These are phyloP conservation scores for Tetrapedia diversipes DNA, from an alignment of 2,888 invertebrate genomes.

Conservation along the genomic window DNA sequence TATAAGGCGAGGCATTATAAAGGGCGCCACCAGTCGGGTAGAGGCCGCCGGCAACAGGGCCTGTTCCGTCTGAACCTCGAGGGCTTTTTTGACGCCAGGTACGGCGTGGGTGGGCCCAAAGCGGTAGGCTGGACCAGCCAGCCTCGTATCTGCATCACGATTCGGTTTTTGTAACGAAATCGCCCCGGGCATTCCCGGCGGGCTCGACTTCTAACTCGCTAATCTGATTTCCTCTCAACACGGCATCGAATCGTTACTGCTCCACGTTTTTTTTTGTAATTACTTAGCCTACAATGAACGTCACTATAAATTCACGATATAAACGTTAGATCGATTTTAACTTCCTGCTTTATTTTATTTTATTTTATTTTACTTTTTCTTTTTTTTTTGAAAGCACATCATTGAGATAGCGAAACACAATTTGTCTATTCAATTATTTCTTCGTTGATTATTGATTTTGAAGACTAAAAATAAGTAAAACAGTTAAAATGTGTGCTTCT, in stretches of 20 bases:
- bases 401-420: too few relatives aligned
- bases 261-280: neutral
- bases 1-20: constrained; percentile 16
- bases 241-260: neutral
- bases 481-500: too few relatives aligned
- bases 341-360: too few relatives aligned
- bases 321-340: neutral
- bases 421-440: too few relatives aligned
- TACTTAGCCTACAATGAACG: neutral
- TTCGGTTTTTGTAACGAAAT: constrained; percentile 60
- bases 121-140: constrained; percentile 72
- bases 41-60: constrained; percentile 27
- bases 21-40: constrained; percentile 78
- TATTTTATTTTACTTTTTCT: too few relatives aligned
- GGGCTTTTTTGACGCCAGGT: constrained; percentile 69
- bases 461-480: too few relatives aligned
- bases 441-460: too few relatives aligned
- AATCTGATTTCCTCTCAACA: neutral
- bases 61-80: constrained; percentile 47
- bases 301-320: too few relatives aligned
- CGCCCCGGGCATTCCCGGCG: constrained; percentile 15
- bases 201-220: constrained; percentile 10
- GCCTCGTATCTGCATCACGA: constrained; percentile 59
- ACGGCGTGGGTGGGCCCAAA: constrained; percentile 77
- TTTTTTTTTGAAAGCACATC: too few relatives aligned